Evolutionary conservation across 1,140 invertebrate species (phyloP).

Genomic region (Hylaeus anthracinus): DNA sequence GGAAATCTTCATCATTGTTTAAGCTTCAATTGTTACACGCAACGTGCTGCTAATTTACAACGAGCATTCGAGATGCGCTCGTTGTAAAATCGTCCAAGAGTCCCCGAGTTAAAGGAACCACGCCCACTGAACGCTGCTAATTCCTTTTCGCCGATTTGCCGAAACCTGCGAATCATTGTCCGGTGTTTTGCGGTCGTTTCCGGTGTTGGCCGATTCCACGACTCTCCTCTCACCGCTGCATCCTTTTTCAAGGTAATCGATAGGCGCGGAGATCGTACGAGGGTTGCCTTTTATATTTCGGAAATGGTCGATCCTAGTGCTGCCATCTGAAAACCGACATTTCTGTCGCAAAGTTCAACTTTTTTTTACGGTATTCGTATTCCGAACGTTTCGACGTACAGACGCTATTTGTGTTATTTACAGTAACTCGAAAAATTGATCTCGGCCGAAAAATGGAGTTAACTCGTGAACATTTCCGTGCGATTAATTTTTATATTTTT

Average conservation of each 20-base stretch:
- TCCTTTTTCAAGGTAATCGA: not conserved
- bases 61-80: not conserved
- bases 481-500: no score
- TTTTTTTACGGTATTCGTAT: no score
- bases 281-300: no score
- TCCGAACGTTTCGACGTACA: no score
- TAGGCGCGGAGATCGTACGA: not conserved
- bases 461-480: no score
- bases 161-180: not conserved
- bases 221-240: not conserved
- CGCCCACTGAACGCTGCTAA: not conserved
- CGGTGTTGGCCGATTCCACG: not conserved
- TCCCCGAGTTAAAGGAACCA: not conserved
- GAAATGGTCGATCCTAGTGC: no score
- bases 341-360: no score
- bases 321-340: no score
- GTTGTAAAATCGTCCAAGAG: slow-evolving; percentile 19
- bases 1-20: not conserved
- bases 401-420: no score
- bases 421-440: no score
- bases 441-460: no score
- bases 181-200: not conserved
- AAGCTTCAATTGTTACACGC: not conserved
- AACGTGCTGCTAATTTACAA: not conserved
- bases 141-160: not conserved